A percentile compares a stretch with the other conserved stretches of the same genome.
Conservation (phyloP, 2,797 vertebrate genomes). For the Chelidonichthys spinosus region DNA sequence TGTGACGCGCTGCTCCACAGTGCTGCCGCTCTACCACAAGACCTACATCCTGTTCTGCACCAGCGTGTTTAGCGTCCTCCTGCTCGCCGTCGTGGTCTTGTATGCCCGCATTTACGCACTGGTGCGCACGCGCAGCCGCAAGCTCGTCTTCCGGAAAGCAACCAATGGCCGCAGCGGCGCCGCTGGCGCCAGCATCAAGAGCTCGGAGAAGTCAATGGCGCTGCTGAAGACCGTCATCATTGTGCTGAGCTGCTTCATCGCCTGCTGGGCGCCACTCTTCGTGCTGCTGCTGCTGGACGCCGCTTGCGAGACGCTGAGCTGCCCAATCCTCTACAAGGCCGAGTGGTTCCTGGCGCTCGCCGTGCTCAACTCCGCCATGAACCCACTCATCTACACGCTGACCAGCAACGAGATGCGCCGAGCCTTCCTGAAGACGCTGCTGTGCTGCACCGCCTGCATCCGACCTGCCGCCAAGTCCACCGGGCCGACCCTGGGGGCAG, state of each 20-base stretch:
- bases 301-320: slow-evolving; percentile 89
- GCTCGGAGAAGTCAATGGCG: slow-evolving; percentile 95
- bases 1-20: slow-evolving; percentile 90
- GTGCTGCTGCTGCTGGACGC: slow-evolving; percentile 95
- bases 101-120: slow-evolving; percentile 95
- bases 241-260: slow-evolving; percentile 96
- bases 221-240: slow-evolving; percentile 98
- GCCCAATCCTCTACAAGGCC: slow-evolving; percentile 91
- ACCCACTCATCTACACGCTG: slow-evolving; percentile 97
- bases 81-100: slow-evolving; percentile 93
- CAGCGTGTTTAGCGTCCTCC: slow-evolving; percentile 92
- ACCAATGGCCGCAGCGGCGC: slow-evolving; percentile 86
- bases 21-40: slow-evolving; percentile 97
- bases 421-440: slow-evolving; percentile 92
- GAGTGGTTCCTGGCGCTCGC: slow-evolving; percentile 97
- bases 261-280: slow-evolving; percentile 97
- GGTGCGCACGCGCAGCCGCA: slow-evolving; percentile 93
- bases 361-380: slow-evolving; percentile 96
- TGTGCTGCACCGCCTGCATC: slow-evolving; percentile 88
- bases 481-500: slow-evolving; percentile 90
- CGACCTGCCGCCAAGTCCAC: slow-evolving; percentile 86
- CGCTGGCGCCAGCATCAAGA: slow-evolving; percentile 86
- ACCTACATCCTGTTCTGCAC: slow-evolving; percentile 99
- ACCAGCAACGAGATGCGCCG: slow-evolving; percentile 98
- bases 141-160: slow-evolving; percentile 93